phyloP scores from a whole-genome alignment of 2,113 vertebrate genomes.

The Nyctereutes procyonoides region DNA sequence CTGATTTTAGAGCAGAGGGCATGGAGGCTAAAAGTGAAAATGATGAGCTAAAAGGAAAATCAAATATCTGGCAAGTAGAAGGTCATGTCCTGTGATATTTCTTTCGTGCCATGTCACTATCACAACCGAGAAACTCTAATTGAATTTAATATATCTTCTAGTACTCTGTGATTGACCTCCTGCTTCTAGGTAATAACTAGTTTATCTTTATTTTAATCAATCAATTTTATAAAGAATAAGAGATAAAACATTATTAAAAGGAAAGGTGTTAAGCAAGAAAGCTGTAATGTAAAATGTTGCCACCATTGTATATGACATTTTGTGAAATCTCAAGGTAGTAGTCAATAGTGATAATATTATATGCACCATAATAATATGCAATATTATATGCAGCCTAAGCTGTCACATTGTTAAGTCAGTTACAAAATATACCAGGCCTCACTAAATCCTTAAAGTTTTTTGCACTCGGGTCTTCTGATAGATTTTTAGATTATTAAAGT shows the following conservation, averaged over 20 bases:
- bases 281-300: slow-evolving; percentile 44
- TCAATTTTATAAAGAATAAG: slow-evolving; percentile 46
- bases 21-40: not conserved
- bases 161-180: not conserved
- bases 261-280: slow-evolving; percentile 4
- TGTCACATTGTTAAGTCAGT: slow-evolving; percentile 51
- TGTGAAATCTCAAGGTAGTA: slow-evolving; percentile 54
- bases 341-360: slow-evolving; percentile 37
- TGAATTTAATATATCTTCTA: not conserved
- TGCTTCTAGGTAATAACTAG: slow-evolving; percentile 35
- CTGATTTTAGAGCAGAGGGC: not conserved
- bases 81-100: not conserved
- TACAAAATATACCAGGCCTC: slow-evolving; percentile 38
- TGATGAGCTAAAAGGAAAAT: not conserved
- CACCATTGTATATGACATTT: slow-evolving; percentile 9
- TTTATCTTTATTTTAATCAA: slow-evolving; percentile 57
- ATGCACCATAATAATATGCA: not conserved
- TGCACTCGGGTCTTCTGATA: slow-evolving; percentile 27
- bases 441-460: not conserved
- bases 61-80: not conserved
- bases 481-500: slow-evolving; percentile 46
- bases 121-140: not conserved
- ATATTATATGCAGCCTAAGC: not conserved
- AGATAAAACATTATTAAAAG: slow-evolving; percentile 57
- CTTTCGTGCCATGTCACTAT: not conserved